Evolutionary conservation across 2,888 invertebrate genomes (phyloP).

Genomic region (Andrena hattorfiana): DNA sequence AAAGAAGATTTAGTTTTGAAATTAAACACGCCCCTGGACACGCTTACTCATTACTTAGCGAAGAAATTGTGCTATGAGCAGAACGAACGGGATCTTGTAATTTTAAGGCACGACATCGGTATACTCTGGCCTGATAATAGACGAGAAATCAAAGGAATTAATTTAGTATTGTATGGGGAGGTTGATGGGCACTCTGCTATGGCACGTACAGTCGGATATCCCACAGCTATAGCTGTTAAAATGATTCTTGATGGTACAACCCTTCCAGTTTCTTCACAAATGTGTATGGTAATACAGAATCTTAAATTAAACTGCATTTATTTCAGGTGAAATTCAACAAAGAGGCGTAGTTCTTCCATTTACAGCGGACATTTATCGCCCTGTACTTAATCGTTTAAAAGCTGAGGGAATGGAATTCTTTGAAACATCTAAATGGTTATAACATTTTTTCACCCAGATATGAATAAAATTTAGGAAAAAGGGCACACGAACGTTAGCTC

Average conservation of each 20-base stretch:
- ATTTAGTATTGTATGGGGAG: constrained; percentile 96
- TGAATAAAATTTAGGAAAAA: constrained; percentile 9
- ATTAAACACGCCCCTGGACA: constrained; percentile 95
- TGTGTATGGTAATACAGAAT: background rate
- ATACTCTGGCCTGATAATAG: constrained; percentile 96
- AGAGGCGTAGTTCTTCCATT: constrained; percentile 97
- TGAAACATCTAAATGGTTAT: constrained; percentile 88
- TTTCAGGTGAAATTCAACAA: constrained; percentile 96
- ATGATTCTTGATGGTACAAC: constrained; percentile 97
- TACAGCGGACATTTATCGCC: constrained; percentile 95
- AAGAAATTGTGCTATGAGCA: constrained; percentile 92
- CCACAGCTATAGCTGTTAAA: constrained; percentile 97
- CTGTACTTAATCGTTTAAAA: constrained; percentile 94
- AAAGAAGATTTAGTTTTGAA: constrained; percentile 94
- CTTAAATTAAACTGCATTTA: constrained; percentile 3
- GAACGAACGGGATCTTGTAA: constrained; percentile 95
- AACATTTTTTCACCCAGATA: constrained; percentile 19
- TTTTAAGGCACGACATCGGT: constrained; percentile 96
- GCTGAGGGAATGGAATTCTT: constrained; percentile 92
- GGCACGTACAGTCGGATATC: constrained; percentile 97
- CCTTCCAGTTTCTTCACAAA: background rate
- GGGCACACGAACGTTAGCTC: too few relatives aligned
- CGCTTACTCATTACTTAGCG: constrained; percentile 95
- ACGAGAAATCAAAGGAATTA: constrained; percentile 93
- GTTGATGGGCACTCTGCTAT: constrained; percentile 96